phyloP scores from a whole-genome alignment of 2,113 vertebrate species.

The Ophiodon elongatus region DNA sequence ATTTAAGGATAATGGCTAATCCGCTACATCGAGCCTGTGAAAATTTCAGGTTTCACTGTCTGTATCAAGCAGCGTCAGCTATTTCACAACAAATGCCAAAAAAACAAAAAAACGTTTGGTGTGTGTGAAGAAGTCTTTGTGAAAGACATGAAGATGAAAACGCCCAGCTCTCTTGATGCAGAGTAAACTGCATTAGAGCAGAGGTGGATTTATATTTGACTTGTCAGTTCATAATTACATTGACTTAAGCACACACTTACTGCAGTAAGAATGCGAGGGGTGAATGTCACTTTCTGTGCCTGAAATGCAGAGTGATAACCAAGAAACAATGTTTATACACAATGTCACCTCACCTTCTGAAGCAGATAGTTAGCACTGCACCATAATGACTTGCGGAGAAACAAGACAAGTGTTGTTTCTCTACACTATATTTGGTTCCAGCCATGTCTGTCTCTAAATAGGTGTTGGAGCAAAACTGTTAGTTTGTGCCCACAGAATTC shows the following conservation, averaged over 20 bases:
- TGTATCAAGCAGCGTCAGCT: conserved; percentile 59
- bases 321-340: conserved; percentile 62
- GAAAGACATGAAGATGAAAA: conserved; percentile 24
- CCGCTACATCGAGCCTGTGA: conserved; percentile 64
- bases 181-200: conserved; percentile 12
- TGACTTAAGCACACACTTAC: conserved; percentile 33
- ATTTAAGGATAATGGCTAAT: conserved; percentile 84
- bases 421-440: conserved; percentile 59
- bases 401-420: conserved; percentile 55
- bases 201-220: conserved; percentile 41
- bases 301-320: conserved; percentile 54
- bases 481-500: conserved; percentile 50
- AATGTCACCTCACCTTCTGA: conserved; percentile 50
- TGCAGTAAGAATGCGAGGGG: neutral
- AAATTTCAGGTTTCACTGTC: conserved; percentile 73
- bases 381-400: conserved; percentile 62
- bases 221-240: conserved; percentile 42
- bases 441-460: conserved; percentile 69
- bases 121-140: conserved; percentile 32
- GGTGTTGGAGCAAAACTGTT: conserved; percentile 41
- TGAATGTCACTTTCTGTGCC: conserved; percentile 14
- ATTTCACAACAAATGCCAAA: conserved; percentile 50
- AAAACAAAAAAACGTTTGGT: conserved; percentile 2
- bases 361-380: conserved; percentile 53
- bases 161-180: conserved; percentile 14